phyloP scores from a whole-genome alignment of 2,113 vertebrate genomes.

The Stigmatopora argus region DNA sequence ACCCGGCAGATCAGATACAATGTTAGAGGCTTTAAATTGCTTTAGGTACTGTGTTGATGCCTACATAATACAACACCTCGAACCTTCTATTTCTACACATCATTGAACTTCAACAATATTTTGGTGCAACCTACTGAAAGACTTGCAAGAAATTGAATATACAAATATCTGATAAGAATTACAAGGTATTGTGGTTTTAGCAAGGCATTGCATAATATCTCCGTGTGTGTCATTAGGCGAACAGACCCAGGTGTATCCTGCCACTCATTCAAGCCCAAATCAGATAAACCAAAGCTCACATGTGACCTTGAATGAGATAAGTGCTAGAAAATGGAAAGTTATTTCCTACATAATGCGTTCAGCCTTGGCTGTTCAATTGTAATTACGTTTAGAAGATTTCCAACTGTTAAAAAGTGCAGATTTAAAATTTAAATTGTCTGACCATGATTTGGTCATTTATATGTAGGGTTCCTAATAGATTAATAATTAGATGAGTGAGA shows the following conservation, averaged over 20 bases:
- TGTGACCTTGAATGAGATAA: not conserved
- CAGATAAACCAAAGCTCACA: not conserved
- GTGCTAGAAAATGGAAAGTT: not conserved
- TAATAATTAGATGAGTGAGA: not conserved
- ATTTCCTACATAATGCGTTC: not conserved
- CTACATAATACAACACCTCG: slow-evolving; percentile 25
- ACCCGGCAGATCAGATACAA: slow-evolving; percentile 52
- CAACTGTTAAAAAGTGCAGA: not conserved
- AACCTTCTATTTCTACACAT: not conserved
- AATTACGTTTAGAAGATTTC: not conserved
- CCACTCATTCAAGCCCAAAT: not conserved
- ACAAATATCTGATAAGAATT: not conserved
- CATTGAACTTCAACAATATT: slow-evolving; percentile 7
- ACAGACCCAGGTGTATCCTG: not conserved
- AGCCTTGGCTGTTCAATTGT: not conserved
- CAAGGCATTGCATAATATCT: not conserved
- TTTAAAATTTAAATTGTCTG: not conserved
- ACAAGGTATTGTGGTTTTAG: too few relatives aligned
- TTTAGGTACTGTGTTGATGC: slow-evolving; percentile 43
- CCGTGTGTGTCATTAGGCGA: not conserved
- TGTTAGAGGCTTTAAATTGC: slow-evolving; percentile 50
- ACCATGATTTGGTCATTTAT: not conserved
- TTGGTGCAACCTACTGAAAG: not conserved
- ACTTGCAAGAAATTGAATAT: not conserved
- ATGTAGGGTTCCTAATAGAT: not conserved